phyloP scores from a whole-genome alignment of 2,113 vertebrate species.

The Antechinus stuartii region DNA sequence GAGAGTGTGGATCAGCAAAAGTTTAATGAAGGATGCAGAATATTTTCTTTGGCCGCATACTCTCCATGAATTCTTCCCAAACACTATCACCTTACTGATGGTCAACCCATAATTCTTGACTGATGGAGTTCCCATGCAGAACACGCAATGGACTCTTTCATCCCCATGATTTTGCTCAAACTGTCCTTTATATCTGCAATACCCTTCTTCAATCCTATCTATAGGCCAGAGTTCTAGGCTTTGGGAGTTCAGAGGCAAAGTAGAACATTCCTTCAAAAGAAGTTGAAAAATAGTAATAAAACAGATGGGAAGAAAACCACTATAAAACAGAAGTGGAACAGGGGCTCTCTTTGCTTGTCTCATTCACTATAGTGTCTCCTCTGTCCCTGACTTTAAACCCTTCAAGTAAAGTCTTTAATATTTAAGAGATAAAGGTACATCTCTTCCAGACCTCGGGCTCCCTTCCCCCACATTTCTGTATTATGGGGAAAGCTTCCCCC shows the following conservation, averaged over 20 bases:
- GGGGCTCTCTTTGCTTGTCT: background rate
- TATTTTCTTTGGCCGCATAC: background rate
- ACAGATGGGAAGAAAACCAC: background rate
- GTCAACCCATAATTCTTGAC: accelerated
- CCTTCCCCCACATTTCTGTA: background rate
- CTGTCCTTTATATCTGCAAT: accelerated
- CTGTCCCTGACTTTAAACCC: background rate
- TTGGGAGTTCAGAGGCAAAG: background rate
- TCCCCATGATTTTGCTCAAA: background rate
- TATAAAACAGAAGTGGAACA: background rate
- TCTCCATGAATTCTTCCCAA: accelerated
- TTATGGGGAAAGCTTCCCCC: background rate
- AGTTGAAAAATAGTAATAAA: background rate
- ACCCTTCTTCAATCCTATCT: background rate
- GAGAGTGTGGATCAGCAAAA: background rate
- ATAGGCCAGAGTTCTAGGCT: background rate
- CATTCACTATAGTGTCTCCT: background rate
- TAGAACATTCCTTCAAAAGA: background rate
- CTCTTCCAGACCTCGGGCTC: background rate
- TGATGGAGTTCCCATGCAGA: background rate
- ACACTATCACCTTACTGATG: background rate
- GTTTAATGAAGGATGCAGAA: accelerated
- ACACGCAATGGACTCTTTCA: too few relatives aligned
- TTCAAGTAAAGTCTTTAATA: background rate
- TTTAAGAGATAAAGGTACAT: background rate